Percentiles rank a stretch among this genome's conserved stretches.
Conservation (phyloP, 1,140 invertebrate species). For the Ceratitis capitata region DNA sequence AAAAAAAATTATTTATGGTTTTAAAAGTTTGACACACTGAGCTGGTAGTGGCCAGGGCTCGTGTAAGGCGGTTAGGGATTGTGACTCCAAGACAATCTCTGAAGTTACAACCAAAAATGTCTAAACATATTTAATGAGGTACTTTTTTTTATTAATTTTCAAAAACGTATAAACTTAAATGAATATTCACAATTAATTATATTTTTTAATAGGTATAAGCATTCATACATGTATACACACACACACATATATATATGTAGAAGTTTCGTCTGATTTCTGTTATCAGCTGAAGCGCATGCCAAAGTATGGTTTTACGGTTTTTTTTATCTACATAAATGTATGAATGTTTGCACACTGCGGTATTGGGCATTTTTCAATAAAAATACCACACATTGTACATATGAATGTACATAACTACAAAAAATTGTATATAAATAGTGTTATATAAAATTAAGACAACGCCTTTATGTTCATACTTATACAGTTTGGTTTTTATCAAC, state of each 20-base stretch:
- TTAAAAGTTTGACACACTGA: no score
- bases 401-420: neutral
- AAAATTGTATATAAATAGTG: neutral
- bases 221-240: neutral
- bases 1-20: no score
- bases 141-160: no score
- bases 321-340: neutral
- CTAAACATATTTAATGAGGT: no score
- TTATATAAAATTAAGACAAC: neutral
- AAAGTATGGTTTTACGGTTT: neutral
- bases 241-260: neutral
- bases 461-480: neutral
- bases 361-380: no score
- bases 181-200: no score
- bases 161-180: no score
- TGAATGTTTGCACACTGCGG: no score
- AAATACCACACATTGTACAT: neutral
- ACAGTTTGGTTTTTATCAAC: neutral
- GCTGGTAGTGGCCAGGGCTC: no score
- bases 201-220: neutral
- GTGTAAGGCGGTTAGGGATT: no score
- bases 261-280: neutral
- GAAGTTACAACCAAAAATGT: no score
- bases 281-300: neutral
- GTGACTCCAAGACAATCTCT: no score